Evolutionary conservation across 1,140 invertebrate species (phyloP).

Genomic region (Drosophila repleta): DNA sequence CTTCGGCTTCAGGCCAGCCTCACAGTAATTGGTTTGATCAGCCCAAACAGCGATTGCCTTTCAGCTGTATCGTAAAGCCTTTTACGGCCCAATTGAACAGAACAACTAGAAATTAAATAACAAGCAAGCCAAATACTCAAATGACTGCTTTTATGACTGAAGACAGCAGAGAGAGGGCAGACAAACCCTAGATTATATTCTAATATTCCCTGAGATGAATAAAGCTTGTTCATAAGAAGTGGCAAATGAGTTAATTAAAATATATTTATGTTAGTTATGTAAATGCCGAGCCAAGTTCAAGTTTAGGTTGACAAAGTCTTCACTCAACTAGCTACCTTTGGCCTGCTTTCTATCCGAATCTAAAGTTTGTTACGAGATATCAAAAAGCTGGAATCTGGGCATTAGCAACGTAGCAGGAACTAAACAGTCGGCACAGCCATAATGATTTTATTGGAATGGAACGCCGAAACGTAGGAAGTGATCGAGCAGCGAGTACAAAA

Average conservation of each 20-base stretch:
- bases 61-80: slow-evolving; percentile 7
- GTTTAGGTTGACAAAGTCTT: background rate
- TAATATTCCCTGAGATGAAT: background rate
- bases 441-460: slow-evolving; percentile 32
- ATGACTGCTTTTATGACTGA: background rate
- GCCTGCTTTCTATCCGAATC: slow-evolving; percentile 8
- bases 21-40: slow-evolving; percentile 43
- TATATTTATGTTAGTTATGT: slow-evolving; percentile 16
- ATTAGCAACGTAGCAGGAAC: slow-evolving; percentile 33
- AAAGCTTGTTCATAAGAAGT: no score
- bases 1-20: background rate
- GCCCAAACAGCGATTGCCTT: slow-evolving; percentile 1
- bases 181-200: no score
- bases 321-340: slow-evolving; percentile 19
- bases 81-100: slow-evolving; percentile 12
- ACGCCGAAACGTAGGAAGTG: slow-evolving; percentile 46
- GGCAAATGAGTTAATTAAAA: background rate
- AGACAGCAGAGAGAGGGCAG: background rate
- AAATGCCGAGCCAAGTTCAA: slow-evolving; percentile 10
- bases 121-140: background rate
- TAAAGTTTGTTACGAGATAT: background rate
- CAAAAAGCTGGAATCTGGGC: background rate
- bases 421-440: slow-evolving; percentile 16
- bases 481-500: slow-evolving; percentile 31
- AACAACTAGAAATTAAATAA: slow-evolving; percentile 14